Base-by-base conservation (phyloP, 2,888 invertebrate species). In the Drosophila merina region DNA sequence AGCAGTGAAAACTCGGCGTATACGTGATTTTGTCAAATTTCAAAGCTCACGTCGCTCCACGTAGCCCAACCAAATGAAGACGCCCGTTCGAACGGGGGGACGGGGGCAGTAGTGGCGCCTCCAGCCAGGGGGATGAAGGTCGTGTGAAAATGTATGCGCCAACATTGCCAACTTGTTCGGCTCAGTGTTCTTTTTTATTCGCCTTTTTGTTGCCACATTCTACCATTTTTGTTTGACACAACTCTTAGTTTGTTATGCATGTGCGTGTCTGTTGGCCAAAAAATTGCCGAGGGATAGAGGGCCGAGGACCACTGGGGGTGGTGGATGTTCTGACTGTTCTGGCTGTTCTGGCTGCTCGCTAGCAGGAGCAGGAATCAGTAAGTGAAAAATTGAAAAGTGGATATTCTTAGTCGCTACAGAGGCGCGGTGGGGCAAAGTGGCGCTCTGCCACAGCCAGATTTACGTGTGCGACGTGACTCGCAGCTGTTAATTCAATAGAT, bases 401-500 rank as follows among this genome's bases (percentile, higher is more conserved):
- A 83, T 84, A 83, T 87, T 47, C 64, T 56, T 47, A 25, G 26
- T 25, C 28, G 2, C 25, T 4, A 10, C 26, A 6, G 7, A 55
- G 57, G 56, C 20, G 67, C n/a, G 36, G 36, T 36, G 36, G n/a
- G 36, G 36, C 36, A 36, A 12, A 36, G 36, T 36, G 36, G 36
- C 81, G 83, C 69, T 31, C 60, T 60, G 60, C 47, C 60, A 48
- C 67, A 54, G 45, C 44, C 76, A 76, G 80, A 84, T 88, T 84
- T 84, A 84, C 88, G 84, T 84, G 84, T 72, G 76, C 76, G 73
- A 84, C 84, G 86, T 84, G 84, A 86, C 84, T 88, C 68, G 68
- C 54, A 86, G 84, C 88, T 88, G 84, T 88, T 84, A 84, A 84
- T 88, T 88, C 75, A 80, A 88, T 88, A 84, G 88, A 84, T 84